Percentiles rank a stretch among this genome's conserved stretches.
These are phyloP conservation scores for Pedionomus torquatus DNA, from an alignment of 2,113 vertebrate genomes.

Conservation along the genomic window DNA sequence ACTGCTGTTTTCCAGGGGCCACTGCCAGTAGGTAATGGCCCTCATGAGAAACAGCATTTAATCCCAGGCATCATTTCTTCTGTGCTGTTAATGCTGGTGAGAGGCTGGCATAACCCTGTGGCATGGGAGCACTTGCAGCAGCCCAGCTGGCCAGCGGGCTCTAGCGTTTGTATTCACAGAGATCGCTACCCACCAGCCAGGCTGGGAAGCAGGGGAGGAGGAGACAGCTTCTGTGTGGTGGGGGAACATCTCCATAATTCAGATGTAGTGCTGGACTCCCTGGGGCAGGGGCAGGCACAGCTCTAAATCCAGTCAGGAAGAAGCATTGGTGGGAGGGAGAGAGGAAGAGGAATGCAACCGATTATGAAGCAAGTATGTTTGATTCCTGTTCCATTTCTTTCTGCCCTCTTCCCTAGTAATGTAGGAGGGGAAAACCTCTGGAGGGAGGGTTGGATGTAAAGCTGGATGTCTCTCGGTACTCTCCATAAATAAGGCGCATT, in stretches of 20 bases:
- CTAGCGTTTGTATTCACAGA: not conserved
- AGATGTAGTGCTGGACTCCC: not conserved
- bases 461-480: not conserved
- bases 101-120: not conserved
- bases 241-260: not conserved
- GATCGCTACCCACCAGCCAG: not conserved
- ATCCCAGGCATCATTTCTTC: not conserved
- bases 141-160: not conserved
- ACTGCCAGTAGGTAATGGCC: not conserved
- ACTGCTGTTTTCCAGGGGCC: not conserved
- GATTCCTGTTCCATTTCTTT: slow-evolving; percentile 3
- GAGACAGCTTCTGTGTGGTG: not conserved
- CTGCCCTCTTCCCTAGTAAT: slow-evolving; percentile 34
- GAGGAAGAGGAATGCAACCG: not conserved
- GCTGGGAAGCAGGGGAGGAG: not conserved
- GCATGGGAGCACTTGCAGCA: not conserved
- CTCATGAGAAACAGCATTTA: not conserved
- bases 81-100: not conserved
- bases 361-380: not conserved
- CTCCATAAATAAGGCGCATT: not conserved
- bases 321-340: slow-evolving; percentile 48
- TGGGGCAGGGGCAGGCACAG: slow-evolving; percentile 10
- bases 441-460: not conserved
- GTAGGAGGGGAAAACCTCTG: not conserved
- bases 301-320: slow-evolving; percentile 43